Evolutionary conservation across 2,888 invertebrate species (phyloP).

Genomic region (Stegana nigrithorax): DNA sequence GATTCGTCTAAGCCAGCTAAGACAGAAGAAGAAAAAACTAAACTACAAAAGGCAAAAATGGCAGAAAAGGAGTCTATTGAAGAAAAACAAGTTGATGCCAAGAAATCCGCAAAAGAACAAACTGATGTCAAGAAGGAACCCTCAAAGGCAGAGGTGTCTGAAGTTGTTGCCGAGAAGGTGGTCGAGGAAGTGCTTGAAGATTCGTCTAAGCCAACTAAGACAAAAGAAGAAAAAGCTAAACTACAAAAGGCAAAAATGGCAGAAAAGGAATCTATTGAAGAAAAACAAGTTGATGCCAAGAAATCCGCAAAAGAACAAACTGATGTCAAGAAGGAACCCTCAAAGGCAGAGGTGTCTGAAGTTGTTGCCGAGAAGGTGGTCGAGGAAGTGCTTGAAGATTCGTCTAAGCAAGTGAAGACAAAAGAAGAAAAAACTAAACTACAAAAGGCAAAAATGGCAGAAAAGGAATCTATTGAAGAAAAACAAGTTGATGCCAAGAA

Average conservation of each 20-base stretch:
- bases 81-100: conserved; percentile 19
- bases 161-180: conserved; percentile 12
- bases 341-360: conserved; percentile 5
- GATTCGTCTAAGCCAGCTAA: neutral
- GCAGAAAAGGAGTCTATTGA: conserved; percentile 19
- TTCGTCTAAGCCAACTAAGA: conserved; percentile 1
- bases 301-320: conserved; percentile 16
- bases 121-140: neutral
- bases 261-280: conserved; percentile 36
- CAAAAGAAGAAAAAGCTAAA: neutral
- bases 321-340: neutral
- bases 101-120: conserved; percentile 26
- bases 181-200: conserved; percentile 23
- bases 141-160: conserved; percentile 14
- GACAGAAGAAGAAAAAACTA: neutral
- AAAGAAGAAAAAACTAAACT: conserved; percentile 25
- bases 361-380: conserved; percentile 13
- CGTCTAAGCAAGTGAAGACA: conserved; percentile 22
- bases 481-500: conserved; percentile 29
- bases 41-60: conserved; percentile 7
- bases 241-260: conserved; percentile 15
- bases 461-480: conserved; percentile 36
- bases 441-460: conserved; percentile 27
- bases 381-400: conserved; percentile 5
- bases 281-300: conserved; percentile 28